A percentile compares a stretch with the other conserved stretches of the same genome.
phyloP scores from a whole-genome alignment of 1,140 invertebrate species.

The Drosophila tristis region DNA sequence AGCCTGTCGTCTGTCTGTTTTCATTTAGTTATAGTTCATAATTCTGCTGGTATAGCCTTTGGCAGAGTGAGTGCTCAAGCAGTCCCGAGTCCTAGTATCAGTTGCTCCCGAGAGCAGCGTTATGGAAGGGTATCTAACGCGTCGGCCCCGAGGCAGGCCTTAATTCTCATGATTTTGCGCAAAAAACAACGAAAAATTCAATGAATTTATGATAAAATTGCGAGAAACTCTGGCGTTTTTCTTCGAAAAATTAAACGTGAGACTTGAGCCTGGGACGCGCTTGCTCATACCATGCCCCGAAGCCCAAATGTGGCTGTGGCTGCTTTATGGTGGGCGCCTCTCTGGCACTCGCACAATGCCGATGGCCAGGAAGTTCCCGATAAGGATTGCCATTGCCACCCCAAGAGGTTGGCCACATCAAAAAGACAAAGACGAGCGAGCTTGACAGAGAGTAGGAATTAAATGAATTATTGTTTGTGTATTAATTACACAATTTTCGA shows the following conservation, averaged over 20 bases:
- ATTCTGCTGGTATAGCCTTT: no score
- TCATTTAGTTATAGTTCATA: no score
- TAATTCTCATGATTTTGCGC: conserved; percentile 11
- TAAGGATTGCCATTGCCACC: no score
- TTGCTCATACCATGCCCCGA: background rate
- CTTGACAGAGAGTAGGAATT: no score
- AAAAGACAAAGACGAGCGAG: no score
- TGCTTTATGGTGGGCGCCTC: conserved; percentile 40
- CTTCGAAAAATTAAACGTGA: conserved; percentile 74
- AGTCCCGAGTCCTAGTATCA: no score
- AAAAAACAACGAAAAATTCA: conserved; percentile 68
- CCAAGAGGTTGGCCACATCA: no score
- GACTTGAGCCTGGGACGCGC: conserved; percentile 31
- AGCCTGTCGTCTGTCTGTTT: no score
- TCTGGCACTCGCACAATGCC: conserved; percentile 45
- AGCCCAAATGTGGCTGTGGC: background rate
- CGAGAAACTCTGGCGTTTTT: conserved; percentile 82
- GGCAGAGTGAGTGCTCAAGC: no score
- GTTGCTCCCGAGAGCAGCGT: background rate
- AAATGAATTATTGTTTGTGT: no score
- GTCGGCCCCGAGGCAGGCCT: background rate
- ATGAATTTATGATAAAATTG: conserved; percentile 84
- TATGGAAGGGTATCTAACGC: conserved; percentile 5
- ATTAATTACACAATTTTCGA: no score
- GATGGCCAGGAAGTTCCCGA: conserved; percentile 14